Evolutionary conservation across 2,113 vertebrate genomes (phyloP).

Genomic region (Corydoras sp.): DNA sequence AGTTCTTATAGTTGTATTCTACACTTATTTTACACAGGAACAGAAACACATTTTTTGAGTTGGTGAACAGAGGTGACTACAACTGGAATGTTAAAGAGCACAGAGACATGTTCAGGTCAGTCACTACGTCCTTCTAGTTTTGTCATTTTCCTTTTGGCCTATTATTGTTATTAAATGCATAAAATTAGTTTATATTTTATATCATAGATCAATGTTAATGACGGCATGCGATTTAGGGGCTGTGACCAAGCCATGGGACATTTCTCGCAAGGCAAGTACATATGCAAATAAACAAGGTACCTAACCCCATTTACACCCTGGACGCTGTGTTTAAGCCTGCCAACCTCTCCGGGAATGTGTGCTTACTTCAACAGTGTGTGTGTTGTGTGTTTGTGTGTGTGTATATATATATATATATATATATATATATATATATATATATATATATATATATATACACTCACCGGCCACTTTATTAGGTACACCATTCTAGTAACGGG

Average conservation of each 20-base stretch:
- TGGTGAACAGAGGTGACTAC: constrained; percentile 88
- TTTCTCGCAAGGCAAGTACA: constrained; percentile 88
- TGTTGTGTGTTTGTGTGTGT: no score
- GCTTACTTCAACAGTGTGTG: no score
- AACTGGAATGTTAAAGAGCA: constrained; percentile 90
- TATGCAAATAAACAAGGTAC: no score
- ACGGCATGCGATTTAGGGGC: constrained; percentile 98
- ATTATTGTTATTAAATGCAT: background rate
- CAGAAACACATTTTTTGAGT: constrained; percentile 90
- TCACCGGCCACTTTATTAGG: no score
- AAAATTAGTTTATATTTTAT: background rate
- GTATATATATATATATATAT: no score
- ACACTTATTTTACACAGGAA: constrained; percentile 66
- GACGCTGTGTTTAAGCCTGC: no score
- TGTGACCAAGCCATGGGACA: constrained; percentile 99
- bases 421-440: no score
- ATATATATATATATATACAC: no score
- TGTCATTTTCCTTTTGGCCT: background rate
- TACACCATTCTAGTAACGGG: no score
- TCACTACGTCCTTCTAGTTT: background rate
- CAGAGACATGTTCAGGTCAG: constrained; percentile 90
- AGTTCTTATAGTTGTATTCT: no score
- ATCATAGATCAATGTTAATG: constrained; percentile 97
- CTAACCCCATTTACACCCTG: no score
- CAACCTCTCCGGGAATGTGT: no score